Base-by-base conservation (phyloP, 2,113 vertebrate genomes). In the Falco punctatus region DNA sequence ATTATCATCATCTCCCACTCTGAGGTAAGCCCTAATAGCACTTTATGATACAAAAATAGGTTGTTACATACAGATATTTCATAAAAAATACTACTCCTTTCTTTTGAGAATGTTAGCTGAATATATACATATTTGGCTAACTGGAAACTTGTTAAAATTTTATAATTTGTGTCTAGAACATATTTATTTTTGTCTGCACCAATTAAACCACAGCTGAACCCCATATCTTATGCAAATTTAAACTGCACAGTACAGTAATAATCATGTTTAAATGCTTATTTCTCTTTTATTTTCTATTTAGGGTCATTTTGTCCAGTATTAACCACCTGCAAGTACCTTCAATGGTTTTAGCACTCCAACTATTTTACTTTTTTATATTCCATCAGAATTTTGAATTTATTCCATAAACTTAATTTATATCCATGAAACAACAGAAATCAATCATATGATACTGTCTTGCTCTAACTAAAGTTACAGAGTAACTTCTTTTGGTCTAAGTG, bases 1-100 rank as follows among this genome's bases (percentile, higher is more conserved):
- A 98, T 98, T 97, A 98, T 98, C 97, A 98, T 97, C 98, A 97
- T 94, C 91, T 97, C 72, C 97, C 96, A 97, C 97, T 96, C 96
- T 80, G 55, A 96, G 75, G 95, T 83, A 97, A 97, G 77, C 75
- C 92, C 95, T 96, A 95, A 94, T 74, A 83, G 97, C 96, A 97
- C 94, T 98, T 97, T 92, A 97, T 96, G 94, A 90, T 88, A 95
- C 87, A 96, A 97, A 90, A 97, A 96, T 96, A 97, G 95, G 91
- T 96, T 91, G 81, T 62, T 94, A 85, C 83, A 92, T 94, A 84
- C 83, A 92, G 94, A 72, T 84, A 96, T 88, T 97, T 97, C 79
- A 91, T 92, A 93, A 94, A 96, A 97, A 95, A 71, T 85, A 65
- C 57, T 72, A 42, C 59, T 91, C 46, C 55, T 89, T 86, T 72